Evolutionary conservation across 2,888 invertebrate species (phyloP), one percentile per base, ranked within the genome.

Genomic region (Chymomyza caudatula): DNA sequence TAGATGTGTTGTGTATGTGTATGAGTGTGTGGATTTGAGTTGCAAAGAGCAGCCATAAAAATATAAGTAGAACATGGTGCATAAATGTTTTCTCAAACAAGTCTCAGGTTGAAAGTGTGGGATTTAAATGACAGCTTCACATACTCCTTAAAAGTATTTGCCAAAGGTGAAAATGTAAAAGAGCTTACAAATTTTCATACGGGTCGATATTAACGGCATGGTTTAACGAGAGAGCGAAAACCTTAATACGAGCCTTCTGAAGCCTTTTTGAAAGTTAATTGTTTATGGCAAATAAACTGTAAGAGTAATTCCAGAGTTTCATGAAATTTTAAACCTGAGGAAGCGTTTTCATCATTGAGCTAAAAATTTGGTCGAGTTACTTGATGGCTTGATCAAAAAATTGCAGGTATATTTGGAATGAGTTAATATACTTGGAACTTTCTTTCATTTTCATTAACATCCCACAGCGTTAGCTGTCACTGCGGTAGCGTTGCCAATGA

Each of bases 21-120:
- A 56, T 63, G 54, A 55, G 63, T 25, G 60, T 61, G 56, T 71
- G 84, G 82, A 73, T 77, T 84, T 60, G 60, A 67, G 73, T 81
- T 68, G 74, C 85, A 79, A 71, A 75, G 56, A 73, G 66, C 73
- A 65, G 77, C 80, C 83, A 81, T 81, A 85, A 81, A 81, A 81
- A 81, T 81, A 81, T 85, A 85, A 83, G 85, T 81, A 81, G 80
- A 85, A 85, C 80, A 81, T 81, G 80, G 85, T 70, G 77, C 85
- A 81, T 85, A 85, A 75, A 85, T 81, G 85, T 85, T 83, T 55
- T 47, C 59, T 56, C 63, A 67, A 65, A 63, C 69, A 62, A 74
- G 68, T 70, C 62, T 37, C 29, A 37, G 29, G 29, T 37, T 37
- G 29, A 37, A 37, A 37, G 29, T 37, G 29, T 37, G 29, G 29